These are phyloP conservation scores for Columba guinea DNA, from an alignment of 2,797 vertebrate genomes.

Conservation along the genomic window DNA sequence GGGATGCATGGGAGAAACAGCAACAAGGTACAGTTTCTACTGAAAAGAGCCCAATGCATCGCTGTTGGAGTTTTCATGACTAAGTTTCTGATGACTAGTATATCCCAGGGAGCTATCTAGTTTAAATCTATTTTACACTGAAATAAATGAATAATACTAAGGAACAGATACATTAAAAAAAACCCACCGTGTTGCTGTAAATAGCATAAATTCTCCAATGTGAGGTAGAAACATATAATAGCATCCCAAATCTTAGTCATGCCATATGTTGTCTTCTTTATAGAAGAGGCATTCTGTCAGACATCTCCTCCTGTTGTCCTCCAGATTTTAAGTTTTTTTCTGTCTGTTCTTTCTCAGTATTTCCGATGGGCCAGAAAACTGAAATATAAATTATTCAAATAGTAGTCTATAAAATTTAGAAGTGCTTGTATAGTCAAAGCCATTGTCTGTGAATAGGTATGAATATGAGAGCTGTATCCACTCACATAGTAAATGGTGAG, in stretches of 20 bases:
- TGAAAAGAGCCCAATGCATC: not conserved
- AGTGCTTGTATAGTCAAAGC: not conserved
- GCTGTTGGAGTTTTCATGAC: not conserved
- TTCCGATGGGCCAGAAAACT: not conserved
- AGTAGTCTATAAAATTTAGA: not conserved
- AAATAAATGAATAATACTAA: not conserved
- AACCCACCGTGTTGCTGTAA: not conserved
- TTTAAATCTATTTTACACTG: not conserved
- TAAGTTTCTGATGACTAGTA: not conserved
- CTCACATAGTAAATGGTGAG: not conserved
- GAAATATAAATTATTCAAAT: not conserved
- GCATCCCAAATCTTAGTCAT: not conserved
- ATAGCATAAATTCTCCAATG: not conserved
- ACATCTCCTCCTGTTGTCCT: not conserved
- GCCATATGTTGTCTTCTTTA: not conserved
- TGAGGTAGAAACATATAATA: not conserved
- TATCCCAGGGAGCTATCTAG: not conserved
- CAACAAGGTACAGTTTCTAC: not conserved
- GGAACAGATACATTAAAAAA: not conserved
- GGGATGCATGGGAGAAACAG: not conserved
- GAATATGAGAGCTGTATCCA: not conserved
- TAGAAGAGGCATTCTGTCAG: not conserved
- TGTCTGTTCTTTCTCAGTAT: not conserved
- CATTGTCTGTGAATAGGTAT: not conserved
- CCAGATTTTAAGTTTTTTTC: not conserved